phyloP scores from a whole-genome alignment of 2,113 vertebrate genomes.

The Candoia aspera region DNA sequence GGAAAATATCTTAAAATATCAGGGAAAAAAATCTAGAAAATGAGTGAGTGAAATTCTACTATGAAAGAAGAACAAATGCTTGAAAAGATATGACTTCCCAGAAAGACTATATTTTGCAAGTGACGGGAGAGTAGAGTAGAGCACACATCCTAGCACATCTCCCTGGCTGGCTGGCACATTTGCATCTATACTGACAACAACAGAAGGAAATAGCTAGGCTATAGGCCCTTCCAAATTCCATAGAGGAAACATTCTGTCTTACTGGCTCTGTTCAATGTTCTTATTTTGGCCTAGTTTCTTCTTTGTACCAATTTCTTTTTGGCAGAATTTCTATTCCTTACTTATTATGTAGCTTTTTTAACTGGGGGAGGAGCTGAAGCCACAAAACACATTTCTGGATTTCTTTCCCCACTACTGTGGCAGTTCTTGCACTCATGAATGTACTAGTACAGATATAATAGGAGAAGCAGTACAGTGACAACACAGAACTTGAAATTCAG shows the following conservation, averaged over 20 bases:
- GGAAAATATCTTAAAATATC: slow-evolving; percentile 25
- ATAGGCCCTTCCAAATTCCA: slow-evolving; percentile 37
- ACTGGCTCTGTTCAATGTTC: slow-evolving; percentile 21
- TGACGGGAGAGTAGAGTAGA: slow-evolving; percentile 42
- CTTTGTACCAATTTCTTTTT: slow-evolving; percentile 30
- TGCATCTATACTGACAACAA: slow-evolving; percentile 35
- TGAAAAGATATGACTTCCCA: slow-evolving; percentile 43
- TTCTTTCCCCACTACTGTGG: not conserved
- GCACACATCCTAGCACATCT: slow-evolving; percentile 41
- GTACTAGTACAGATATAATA: not conserved
- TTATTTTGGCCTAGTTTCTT: slow-evolving; percentile 1
- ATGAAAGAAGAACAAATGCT: slow-evolving; percentile 53
- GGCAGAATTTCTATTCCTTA: not conserved
- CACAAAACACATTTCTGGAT: slow-evolving; percentile 1
- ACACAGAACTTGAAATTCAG: not conserved
- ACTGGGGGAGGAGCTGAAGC: slow-evolving; percentile 34
- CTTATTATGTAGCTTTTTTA: slow-evolving; percentile 10
- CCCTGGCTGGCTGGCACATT: slow-evolving; percentile 26
- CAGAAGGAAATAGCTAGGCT: slow-evolving; percentile 46
- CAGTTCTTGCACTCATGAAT: not conserved
- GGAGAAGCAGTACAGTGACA: not conserved
- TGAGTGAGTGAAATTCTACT: slow-evolving; percentile 23
- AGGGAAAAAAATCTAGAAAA: slow-evolving; percentile 36
- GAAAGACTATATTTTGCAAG: slow-evolving; percentile 41
- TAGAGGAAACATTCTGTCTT: not conserved